phyloP scores from a whole-genome alignment of 2,888 invertebrate species.

The Ochropleura leucogaster region DNA sequence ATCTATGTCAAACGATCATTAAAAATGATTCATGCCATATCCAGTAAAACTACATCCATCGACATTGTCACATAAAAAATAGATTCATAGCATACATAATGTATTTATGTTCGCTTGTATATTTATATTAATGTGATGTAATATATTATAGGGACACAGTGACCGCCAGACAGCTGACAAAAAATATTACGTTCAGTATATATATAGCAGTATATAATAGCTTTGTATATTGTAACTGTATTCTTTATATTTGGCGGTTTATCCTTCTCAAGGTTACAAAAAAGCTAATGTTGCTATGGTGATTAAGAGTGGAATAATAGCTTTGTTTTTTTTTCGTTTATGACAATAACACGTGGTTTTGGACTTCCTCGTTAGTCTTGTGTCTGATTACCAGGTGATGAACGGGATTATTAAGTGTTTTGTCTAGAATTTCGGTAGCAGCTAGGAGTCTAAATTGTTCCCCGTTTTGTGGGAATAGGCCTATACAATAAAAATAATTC shows the following conservation, averaged over 20 bases:
- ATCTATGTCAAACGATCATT: too few species aligned
- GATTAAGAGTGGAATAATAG: conserved; percentile 8
- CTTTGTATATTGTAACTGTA: conserved; percentile 10
- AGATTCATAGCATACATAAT: conserved; percentile 63
- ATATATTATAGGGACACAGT: conserved; percentile 59
- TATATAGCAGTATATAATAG: conserved; percentile 9
- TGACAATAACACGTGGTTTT: neutral
- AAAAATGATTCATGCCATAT: conserved; percentile 24
- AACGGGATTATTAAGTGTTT: neutral
- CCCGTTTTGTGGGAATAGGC: neutral
- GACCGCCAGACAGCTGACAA: conserved; percentile 62
- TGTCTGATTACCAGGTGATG: neutral
- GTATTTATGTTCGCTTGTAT: conserved; percentile 54
- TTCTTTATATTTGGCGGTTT: conserved; percentile 31
- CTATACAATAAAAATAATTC: too few species aligned
- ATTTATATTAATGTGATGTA: conserved; percentile 65
- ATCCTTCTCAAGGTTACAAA: conserved; percentile 28
- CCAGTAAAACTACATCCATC: conserved; percentile 45
- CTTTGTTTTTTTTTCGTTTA: neutral
- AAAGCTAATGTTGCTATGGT: conserved; percentile 34
- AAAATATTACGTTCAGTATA: conserved; percentile 53
- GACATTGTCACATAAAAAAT: conserved; percentile 65
- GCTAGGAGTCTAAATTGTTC: neutral
- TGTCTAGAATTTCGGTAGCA: neutral
- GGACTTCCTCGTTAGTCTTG: neutral